Evolutionary conservation across 2,888 invertebrate genomes (phyloP), one percentile per base, ranked within the genome.

Genomic region (Trissolcus brochymenae): DNA sequence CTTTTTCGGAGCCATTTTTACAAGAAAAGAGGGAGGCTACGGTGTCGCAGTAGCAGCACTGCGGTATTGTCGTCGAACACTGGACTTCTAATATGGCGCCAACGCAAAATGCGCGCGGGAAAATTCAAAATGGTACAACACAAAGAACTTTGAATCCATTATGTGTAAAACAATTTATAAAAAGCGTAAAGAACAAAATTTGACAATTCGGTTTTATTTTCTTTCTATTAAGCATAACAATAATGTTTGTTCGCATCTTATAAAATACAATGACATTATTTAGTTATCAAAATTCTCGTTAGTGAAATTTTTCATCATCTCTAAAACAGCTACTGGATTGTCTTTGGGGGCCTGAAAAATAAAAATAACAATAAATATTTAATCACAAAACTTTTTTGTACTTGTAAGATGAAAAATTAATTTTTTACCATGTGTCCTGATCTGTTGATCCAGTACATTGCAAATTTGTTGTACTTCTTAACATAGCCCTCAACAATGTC

Each of bases 341-440:
- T 71, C 71, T 57, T 71, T 62, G 0, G 64, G 72, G 13, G 59
- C 65, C 72, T 72, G 43, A 4, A 64, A 46, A 46, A 43, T 11
- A 43, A 14, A 46, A 46, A 16, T 14, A 1, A 46, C 14, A 16
- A 46, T 6, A 0, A 14, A 46, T 14, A 46, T 46, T 46, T 16
- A 11, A 1, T 14, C 16, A 1, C 6, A 1, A 46, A 14, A 14
- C 16, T 46, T 46, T 16, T 43, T 25, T 25, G 25, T 41, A 13
- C 41, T 9, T 41, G 3, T 13, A 2, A 13, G 6, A 9, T 14
- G 7, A 46, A 9, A 14, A 56, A 56, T 35, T 25, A 6, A 4
- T 25, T 21, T 53, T 4, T 35, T 61, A 70, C 70, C 70, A 70
- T 70, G n/a, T 70, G 62, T 51, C 71, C 71, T n/a, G 62, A 25